These are phyloP conservation scores for Tetragnatha versicolor DNA, from an alignment of 1,140 invertebrate species.

Conservation along the genomic window DNA sequence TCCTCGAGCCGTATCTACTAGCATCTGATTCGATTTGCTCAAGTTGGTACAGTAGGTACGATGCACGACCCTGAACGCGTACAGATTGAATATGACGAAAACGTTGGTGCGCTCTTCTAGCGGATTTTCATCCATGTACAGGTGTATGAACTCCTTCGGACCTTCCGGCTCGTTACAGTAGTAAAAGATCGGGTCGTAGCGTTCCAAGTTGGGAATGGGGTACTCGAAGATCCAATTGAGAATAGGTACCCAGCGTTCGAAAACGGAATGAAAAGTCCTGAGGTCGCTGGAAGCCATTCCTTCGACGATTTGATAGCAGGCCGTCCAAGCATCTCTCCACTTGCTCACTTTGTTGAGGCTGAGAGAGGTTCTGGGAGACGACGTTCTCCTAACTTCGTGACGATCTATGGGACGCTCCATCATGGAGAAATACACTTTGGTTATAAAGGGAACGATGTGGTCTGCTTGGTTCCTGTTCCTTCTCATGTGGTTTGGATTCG, in stretches of 20 bases:
- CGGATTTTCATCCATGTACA: not conserved
- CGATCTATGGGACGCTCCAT: not conserved
- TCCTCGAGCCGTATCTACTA: not conserved
- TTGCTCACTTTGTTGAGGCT: not conserved
- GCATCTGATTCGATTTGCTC: not conserved
- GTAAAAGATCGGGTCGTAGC: not conserved
- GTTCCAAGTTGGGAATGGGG: not conserved
- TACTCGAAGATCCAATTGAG: not conserved
- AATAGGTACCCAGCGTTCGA: not conserved
- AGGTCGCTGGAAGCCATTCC: not conserved
- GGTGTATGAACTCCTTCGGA: conserved; percentile 2
- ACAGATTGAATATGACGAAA: not conserved
- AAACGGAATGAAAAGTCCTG: not conserved
- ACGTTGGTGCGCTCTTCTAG: not conserved
- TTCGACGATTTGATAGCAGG: not conserved
- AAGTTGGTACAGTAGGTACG: not conserved
- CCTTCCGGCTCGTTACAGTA: not conserved
- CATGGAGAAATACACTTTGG: not conserved
- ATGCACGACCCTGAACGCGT: not conserved
- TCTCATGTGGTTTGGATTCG: not conserved
- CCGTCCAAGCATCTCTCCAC: conserved; percentile 2
- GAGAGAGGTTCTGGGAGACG: not conserved
- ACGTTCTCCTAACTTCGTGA: not conserved
- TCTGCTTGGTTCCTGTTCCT: too few species aligned
- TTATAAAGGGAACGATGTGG: not conserved